These are phyloP conservation scores for Pterois miles DNA, from an alignment of 2,797 vertebrate genomes.

Conservation along the genomic window DNA sequence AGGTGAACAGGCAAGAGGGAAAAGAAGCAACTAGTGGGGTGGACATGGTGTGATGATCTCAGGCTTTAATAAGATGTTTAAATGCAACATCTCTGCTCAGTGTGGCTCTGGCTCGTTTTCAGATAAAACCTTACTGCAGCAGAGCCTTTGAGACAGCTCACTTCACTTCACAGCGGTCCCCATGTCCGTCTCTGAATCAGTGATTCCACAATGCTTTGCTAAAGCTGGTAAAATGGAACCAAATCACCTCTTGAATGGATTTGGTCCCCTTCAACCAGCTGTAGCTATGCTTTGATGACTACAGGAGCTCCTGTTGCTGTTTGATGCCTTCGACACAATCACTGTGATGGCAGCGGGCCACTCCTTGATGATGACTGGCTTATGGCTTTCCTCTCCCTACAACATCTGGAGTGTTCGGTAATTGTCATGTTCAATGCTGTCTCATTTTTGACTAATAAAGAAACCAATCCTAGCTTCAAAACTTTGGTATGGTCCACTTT, in stretches of 20 bases:
- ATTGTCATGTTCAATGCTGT: conserved; percentile 62
- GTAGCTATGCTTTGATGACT: conserved; percentile 99
- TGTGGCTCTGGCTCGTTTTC: background rate
- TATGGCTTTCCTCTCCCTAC: conserved; percentile 21
- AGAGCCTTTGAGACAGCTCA: background rate
- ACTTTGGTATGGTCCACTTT: conserved; percentile 66
- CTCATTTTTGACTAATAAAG: conserved; percentile 66
- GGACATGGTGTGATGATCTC: conserved; percentile 11
- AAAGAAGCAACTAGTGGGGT: conserved; percentile 8
- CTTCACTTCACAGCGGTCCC: conserved; percentile 24
- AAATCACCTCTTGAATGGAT: conserved; percentile 99
- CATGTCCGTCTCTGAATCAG: conserved; percentile 36
- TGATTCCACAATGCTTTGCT: conserved; percentile 96
- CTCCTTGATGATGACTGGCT: conserved; percentile 26
- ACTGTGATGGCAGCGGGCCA: conserved; percentile 25
- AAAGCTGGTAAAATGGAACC: conserved; percentile 99
- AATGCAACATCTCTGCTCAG: conserved; percentile 17
- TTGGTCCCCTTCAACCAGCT: conserved; percentile 99
- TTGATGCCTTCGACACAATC: conserved; percentile 44
- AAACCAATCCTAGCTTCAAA: conserved; percentile 49
- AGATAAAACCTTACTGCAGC: background rate
- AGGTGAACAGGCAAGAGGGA: conserved; percentile 16
- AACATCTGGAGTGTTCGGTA: conserved; percentile 42
- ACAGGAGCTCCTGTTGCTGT: conserved; percentile 73
- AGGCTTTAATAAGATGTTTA: conserved; percentile 39